phyloP scores from a whole-genome alignment of 2,113 vertebrate species.

The Dasyornis broadbenti region DNA sequence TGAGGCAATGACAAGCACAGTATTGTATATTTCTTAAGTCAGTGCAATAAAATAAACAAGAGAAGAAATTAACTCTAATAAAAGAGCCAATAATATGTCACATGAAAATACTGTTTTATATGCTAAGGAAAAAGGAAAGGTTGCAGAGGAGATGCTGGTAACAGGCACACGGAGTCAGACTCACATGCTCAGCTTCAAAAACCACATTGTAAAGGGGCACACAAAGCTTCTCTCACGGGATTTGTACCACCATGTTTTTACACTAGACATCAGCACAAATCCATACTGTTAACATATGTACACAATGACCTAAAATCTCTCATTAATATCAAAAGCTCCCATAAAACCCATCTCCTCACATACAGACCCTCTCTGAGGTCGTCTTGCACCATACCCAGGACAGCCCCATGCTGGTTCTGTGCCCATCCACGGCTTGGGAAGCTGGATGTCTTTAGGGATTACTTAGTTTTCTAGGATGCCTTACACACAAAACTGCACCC shows the following conservation, averaged over 20 bases:
- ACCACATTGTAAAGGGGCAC: not conserved
- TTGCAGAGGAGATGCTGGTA: not conserved
- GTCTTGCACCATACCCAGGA: accelerated
- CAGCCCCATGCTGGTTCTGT: not conserved
- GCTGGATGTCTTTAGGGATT: not conserved
- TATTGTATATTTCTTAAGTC: not conserved
- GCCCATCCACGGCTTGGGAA: not conserved
- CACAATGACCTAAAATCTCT: not conserved
- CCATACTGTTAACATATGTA: not conserved
- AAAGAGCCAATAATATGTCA: not conserved
- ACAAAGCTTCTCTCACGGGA: not conserved
- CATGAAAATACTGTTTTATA: not conserved
- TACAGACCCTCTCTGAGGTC: accelerated
- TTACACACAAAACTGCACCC: not conserved
- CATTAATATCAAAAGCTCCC: not conserved
- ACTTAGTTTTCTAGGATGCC: not conserved
- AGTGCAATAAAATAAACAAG: constrained; percentile 31
- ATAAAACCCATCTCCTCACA: accelerated
- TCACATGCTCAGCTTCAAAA: not conserved
- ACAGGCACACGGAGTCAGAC: not conserved
- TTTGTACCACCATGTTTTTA: not conserved
- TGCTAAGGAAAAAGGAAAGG: not conserved
- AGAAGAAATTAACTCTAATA: constrained; percentile 40
- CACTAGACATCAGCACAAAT: not conserved
- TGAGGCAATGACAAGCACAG: not conserved